A percentile compares a stretch with the other conserved stretches of the same genome.
Evolutionary conservation across 2,113 vertebrate species (phyloP).

Genomic region (Sylvietta virens): DNA sequence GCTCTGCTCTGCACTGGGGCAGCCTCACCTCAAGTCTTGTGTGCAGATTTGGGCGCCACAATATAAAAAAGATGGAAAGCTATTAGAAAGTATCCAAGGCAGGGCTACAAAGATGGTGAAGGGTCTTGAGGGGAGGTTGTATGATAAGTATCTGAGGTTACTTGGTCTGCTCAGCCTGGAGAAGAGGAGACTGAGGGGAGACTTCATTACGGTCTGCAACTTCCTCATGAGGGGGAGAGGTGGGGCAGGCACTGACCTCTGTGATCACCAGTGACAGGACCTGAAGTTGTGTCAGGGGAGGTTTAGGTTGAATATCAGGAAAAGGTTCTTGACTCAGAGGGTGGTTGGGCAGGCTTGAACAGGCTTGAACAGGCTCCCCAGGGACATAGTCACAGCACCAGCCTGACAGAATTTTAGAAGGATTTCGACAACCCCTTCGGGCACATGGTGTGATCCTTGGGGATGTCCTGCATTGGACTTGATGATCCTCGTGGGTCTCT

Average conservation of each 20-base stretch:
- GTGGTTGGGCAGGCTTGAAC: background rate
- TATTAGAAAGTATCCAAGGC: background rate
- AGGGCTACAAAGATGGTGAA: background rate
- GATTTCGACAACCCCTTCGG: background rate
- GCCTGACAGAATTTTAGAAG: background rate
- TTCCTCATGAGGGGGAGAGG: background rate
- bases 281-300: background rate
- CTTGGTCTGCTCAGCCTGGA: background rate
- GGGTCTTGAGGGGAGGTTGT: fast-evolving
- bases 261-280: background rate
- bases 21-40: fast-evolving
- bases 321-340: background rate
- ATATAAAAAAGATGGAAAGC: background rate
- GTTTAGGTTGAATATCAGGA: background rate
- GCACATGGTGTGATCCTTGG: background rate
- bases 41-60: background rate
- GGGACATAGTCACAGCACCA: background rate
- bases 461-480: background rate
- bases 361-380: background rate
- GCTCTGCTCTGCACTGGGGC: fast-evolving
- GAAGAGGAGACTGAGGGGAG: background rate
- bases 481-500: background rate
- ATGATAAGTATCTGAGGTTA: background rate
- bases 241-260: background rate
- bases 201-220: fast-evolving